phyloP scores from a whole-genome alignment of 2,888 invertebrate genomes.

The Eupithecia insigniata region DNA sequence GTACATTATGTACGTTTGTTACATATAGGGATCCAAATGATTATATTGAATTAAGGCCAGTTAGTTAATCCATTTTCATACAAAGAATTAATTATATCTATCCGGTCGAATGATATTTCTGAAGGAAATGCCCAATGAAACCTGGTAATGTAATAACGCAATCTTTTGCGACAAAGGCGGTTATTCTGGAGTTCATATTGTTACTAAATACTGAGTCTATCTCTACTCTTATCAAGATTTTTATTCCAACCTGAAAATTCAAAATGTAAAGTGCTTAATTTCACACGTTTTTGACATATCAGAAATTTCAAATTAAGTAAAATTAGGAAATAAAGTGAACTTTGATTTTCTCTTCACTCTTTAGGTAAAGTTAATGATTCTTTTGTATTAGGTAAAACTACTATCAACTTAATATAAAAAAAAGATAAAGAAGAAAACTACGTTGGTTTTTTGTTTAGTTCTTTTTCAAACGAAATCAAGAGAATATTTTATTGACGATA shows the following conservation, averaged over 20 bases:
- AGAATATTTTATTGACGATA: too few species aligned
- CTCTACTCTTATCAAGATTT: background rate
- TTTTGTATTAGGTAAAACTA: too few species aligned
- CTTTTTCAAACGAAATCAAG: too few species aligned
- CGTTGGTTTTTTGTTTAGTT: too few species aligned
- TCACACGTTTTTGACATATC: too few species aligned
- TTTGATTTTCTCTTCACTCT: too few species aligned
- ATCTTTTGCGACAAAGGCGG: constrained; percentile 8
- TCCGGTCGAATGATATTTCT: constrained; percentile 7
- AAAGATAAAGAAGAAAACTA: too few species aligned
- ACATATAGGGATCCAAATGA: background rate
- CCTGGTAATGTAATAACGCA: constrained; percentile 16
- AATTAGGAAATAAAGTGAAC: too few species aligned
- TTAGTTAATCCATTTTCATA: background rate
- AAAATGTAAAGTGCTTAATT: background rate
- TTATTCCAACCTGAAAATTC: background rate
- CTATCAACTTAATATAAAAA: too few species aligned
- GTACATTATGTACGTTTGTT: too few species aligned
- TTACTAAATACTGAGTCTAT: background rate
- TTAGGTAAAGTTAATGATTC: too few species aligned
- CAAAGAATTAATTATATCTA: constrained; percentile 6
- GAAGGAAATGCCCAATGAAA: constrained; percentile 9
- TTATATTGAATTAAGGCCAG: background rate
- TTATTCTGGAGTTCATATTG: background rate
- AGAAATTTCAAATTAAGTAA: too few species aligned